Evolutionary conservation across 1,140 invertebrate genomes (phyloP).

Genomic region (Papilio xuthus): DNA sequence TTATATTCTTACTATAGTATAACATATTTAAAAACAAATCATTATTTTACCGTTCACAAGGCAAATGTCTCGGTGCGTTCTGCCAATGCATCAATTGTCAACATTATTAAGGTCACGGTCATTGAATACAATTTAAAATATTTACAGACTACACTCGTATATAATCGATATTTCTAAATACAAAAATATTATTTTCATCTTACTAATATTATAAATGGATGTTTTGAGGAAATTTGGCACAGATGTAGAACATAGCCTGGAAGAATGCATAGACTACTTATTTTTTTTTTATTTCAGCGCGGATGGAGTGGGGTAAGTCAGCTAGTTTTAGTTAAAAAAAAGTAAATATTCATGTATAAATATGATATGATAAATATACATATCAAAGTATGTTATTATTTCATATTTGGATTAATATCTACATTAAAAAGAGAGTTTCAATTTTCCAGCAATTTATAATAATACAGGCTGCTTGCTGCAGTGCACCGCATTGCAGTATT

Average conservation of each 20-base stretch:
- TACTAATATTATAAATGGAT: too few relatives aligned
- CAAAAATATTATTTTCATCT: too few relatives aligned
- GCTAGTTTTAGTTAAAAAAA: not conserved
- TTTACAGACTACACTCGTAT: not conserved
- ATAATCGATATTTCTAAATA: not conserved
- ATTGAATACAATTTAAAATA: not conserved
- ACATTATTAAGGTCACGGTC: slow-evolving; percentile 15
- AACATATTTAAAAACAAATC: not conserved
- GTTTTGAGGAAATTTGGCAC: too few relatives aligned
- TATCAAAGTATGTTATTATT: not conserved
- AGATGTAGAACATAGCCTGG: too few relatives aligned
- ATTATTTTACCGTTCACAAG: not conserved
- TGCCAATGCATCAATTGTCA: slow-evolving; percentile 1
- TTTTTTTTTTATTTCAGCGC: too few relatives aligned
- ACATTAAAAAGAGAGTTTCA: not conserved
- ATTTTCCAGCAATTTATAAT: not conserved
- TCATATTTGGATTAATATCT: not conserved
- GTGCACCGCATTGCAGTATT: slow-evolving; percentile 19
- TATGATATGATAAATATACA: too few relatives aligned
- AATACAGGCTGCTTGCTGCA: not conserved
- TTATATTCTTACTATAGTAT: too few relatives aligned
- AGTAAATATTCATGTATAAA: not conserved
- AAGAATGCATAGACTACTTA: too few relatives aligned
- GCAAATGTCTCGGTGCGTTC: not conserved
- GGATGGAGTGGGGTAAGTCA: too few relatives aligned